Conservation (phyloP, 2,113 vertebrate genomes). For the Syngnathus floridae region DNA sequence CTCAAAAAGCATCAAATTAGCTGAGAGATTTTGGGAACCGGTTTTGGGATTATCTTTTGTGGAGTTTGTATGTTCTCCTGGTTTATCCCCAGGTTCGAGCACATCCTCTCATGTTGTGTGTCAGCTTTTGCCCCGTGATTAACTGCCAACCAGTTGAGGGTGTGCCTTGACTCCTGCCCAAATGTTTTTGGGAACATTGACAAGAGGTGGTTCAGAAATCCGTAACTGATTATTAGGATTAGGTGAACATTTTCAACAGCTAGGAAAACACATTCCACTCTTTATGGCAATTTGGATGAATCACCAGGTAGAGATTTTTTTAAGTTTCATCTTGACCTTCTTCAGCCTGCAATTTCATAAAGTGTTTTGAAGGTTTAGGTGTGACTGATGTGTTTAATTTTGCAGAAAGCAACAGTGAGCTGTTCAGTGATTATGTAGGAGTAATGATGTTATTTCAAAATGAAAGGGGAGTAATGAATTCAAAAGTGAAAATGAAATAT, state of each 20-base stretch:
- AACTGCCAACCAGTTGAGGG: not conserved
- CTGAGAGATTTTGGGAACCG: not conserved
- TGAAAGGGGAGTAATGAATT: not conserved
- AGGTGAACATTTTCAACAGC: not conserved
- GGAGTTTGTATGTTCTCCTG: not conserved
- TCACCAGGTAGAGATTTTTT: not conserved
- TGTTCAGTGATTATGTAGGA: constrained; percentile 22
- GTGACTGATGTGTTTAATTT: constrained; percentile 36
- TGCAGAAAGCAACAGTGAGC: constrained; percentile 7
- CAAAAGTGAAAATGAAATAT: not conserved
- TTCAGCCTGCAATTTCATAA: constrained; percentile 4
- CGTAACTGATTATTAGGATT: not conserved
- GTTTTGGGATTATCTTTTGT: not conserved
- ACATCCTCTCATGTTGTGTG: not conserved
- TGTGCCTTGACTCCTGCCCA: not conserved
- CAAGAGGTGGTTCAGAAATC: not conserved
- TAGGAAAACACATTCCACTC: not conserved
- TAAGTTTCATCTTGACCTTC: not conserved
- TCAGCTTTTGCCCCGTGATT: not conserved
- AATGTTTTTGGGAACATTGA: not conserved
- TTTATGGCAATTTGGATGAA: not conserved
- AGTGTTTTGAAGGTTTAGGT: constrained; percentile 16
- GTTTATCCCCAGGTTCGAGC: not conserved
- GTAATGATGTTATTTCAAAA: constrained; percentile 15
- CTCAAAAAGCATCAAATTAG: not conserved